phyloP scores from a whole-genome alignment of 2,113 vertebrate species.

The Nerophis lumbriciformis region DNA sequence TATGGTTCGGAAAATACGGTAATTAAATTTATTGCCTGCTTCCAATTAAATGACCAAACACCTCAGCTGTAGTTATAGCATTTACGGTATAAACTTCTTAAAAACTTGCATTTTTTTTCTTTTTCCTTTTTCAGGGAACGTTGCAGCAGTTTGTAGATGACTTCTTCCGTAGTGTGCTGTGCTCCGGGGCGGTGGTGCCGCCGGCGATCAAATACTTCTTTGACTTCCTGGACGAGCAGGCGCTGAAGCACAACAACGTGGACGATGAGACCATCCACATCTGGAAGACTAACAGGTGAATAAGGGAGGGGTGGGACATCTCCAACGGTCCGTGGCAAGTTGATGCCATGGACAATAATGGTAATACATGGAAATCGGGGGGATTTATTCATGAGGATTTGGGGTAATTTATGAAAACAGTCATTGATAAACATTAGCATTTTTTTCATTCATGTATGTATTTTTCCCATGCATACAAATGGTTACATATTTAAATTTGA shows the following conservation, averaged over 20 bases:
- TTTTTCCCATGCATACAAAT: too few relatives aligned
- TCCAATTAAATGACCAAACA: too few relatives aligned
- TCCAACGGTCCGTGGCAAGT: background rate
- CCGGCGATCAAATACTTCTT: slow-evolving; percentile 98
- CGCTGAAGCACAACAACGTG: slow-evolving; percentile 87
- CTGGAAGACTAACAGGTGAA: slow-evolving; percentile 97
- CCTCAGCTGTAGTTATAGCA: too few relatives aligned
- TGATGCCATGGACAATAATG: background rate
- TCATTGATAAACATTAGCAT: too few relatives aligned
- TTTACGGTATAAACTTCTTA: slow-evolving; percentile 13
- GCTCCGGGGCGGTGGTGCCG: slow-evolving; percentile 83
- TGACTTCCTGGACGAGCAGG: slow-evolving; percentile 97
- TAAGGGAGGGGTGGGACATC: background rate
- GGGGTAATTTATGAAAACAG: too few relatives aligned
- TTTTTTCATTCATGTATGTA: too few relatives aligned
- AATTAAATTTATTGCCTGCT: too few relatives aligned
- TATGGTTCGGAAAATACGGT: too few relatives aligned
- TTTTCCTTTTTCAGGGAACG: slow-evolving; percentile 79
- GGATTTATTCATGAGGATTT: too few relatives aligned
- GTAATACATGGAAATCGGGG: too few relatives aligned
- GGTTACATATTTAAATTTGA: too few relatives aligned
- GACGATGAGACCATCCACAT: slow-evolving; percentile 98
- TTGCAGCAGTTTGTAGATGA: slow-evolving; percentile 98
- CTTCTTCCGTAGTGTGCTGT: slow-evolving; percentile 93
- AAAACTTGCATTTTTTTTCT: slow-evolving; percentile 27